phyloP scores from a whole-genome alignment of 2,888 invertebrate genomes.

The Parasteatoda lunata region DNA sequence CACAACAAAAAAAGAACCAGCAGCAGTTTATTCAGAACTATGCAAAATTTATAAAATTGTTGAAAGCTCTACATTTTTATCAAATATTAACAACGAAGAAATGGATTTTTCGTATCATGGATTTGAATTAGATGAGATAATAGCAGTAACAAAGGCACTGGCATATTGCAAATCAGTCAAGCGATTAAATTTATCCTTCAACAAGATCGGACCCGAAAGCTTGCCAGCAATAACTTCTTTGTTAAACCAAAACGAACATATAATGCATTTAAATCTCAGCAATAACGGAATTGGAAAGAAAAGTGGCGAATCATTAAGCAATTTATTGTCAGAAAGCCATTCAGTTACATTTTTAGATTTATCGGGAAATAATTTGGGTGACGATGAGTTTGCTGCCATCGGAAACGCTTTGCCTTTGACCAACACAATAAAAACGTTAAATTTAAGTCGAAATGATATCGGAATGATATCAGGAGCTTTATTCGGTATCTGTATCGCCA shows the following conservation, averaged over 20 bases:
- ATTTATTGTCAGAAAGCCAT: slow-evolving; percentile 6
- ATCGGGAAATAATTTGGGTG: slow-evolving; percentile 35
- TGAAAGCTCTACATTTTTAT: slow-evolving; percentile 23
- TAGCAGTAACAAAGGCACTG: slow-evolving; percentile 43
- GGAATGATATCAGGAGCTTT: not conserved
- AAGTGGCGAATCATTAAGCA: not conserved
- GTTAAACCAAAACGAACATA: slow-evolving; percentile 36
- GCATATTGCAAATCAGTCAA: slow-evolving; percentile 9
- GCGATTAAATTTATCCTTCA: slow-evolving; percentile 24
- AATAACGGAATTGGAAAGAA: slow-evolving; percentile 30
- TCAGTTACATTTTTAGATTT: slow-evolving; percentile 30
- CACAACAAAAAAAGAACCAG: not conserved
- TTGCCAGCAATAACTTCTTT: slow-evolving; percentile 31
- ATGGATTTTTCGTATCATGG: slow-evolving; percentile 50
- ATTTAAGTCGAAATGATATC: slow-evolving; percentile 33
- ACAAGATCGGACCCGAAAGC: slow-evolving; percentile 29
- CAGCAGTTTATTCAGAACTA: slow-evolving; percentile 18
- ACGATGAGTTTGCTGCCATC: slow-evolving; percentile 39
- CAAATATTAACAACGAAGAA: slow-evolving; percentile 1
- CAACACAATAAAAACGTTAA: slow-evolving; percentile 24
- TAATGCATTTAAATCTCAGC: slow-evolving; percentile 16
- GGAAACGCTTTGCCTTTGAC: slow-evolving; percentile 11
- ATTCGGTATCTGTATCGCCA: slow-evolving; percentile 26
- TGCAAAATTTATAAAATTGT: slow-evolving; percentile 37
- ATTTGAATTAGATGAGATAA: slow-evolving; percentile 27